Evolutionary conservation across 2,113 vertebrate genomes (phyloP), one percentile per base, ranked within the genome.

Genomic region (Oriolus oriolus): DNA sequence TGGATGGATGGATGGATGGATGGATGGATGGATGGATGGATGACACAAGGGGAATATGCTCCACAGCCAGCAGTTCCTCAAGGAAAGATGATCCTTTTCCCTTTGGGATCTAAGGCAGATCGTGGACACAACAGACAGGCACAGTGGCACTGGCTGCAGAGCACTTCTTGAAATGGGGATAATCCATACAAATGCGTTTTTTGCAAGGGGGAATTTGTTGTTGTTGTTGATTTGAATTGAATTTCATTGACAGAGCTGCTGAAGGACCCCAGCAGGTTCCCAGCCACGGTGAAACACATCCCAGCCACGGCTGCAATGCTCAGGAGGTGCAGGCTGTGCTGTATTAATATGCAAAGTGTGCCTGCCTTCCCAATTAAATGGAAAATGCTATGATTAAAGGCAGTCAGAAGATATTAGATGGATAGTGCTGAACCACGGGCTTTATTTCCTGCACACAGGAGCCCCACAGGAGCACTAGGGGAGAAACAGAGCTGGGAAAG

Each of bases 321-420:
- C 70, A 79, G 87, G 90, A 95, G 96, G 37, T 17, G 59, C 88
- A 57, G 85, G 50, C 95, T 71, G 91, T 21, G 86, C 91, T 68
- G 85, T 53, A 84, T 97, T 97, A 97, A 96, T 91, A 97, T 97
- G 97, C 95, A 97, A 87, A 96, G 95, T 86, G 92, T 70, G 95
- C 96, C 96, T 96, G 93, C 96, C 95, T 96, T 95, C 96, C 96
- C 96, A 97, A 97, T 97, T 97, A 97, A 96, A 97, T 76, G 90
- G 96, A 74, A 96, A 97, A 97, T 56, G 97, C 89, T 79, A 91
- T 97, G 97, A 97, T 97, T 97, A 97, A 97, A 97, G 95, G 93
- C 91, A 96, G 97, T 66, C 90, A 97, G 96, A 84, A 94, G 88
- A 96, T 94, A 90, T 90, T 68, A 94, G 96, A 96, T 93, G 95